Conservation (phyloP, 2,113 vertebrate species). For the Macroglossus sobrinus region DNA sequence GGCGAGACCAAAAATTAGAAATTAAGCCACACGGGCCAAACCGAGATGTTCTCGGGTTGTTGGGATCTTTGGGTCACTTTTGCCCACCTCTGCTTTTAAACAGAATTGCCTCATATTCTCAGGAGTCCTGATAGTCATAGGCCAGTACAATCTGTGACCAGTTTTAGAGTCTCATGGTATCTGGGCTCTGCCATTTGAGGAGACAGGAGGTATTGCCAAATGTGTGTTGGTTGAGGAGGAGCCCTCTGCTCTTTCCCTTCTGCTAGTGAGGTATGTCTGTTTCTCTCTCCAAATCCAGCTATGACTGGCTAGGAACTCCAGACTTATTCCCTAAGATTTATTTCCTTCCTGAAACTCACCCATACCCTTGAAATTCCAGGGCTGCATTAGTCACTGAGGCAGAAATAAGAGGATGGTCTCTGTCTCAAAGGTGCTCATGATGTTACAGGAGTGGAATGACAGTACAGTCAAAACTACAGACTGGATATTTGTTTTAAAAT, state of each 20-base stretch:
- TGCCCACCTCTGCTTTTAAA: not conserved
- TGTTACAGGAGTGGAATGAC: not conserved
- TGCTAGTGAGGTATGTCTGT: slow-evolving; percentile 14
- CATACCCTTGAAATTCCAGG: slow-evolving; percentile 65
- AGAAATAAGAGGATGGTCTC: slow-evolving; percentile 40
- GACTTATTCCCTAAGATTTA: slow-evolving; percentile 51
- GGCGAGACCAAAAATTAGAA: not conserved
- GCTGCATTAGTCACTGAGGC: slow-evolving; percentile 58
- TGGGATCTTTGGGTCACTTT: not conserved
- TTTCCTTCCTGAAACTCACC: slow-evolving; percentile 4
- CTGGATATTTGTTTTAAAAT: not conserved
- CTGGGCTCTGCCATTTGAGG: not conserved
- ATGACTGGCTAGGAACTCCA: not conserved
- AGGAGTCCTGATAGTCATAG: not conserved
- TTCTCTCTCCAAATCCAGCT: not conserved
- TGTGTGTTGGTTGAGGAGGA: not conserved
- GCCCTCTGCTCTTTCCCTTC: not conserved
- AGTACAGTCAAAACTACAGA: not conserved
- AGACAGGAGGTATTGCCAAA: not conserved
- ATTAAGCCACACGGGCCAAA: not conserved
- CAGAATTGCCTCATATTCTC: not conserved
- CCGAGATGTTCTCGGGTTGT: not conserved
- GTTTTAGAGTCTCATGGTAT: not conserved
- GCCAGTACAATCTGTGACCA: not conserved
- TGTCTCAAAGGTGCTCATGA: not conserved